Evolutionary conservation across 2,113 vertebrate genomes (phyloP).

Genomic region (zebrafish (Danio rerio)): DNA sequence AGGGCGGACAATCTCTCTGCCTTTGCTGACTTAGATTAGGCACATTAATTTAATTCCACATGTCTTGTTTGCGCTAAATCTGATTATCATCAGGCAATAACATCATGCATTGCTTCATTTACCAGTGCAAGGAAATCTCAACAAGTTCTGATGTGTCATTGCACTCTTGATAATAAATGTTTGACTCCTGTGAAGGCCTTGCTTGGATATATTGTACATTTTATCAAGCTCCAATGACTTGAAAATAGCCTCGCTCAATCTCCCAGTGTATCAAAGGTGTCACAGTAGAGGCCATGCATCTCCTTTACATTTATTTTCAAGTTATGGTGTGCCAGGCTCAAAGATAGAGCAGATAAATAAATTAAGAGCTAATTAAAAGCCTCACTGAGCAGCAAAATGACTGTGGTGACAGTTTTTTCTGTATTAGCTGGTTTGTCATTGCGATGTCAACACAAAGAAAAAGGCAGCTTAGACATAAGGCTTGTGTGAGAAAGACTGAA

Average conservation of each 20-base stretch:
- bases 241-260: slow-evolving; percentile 5
- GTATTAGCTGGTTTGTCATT: slow-evolving; percentile 11
- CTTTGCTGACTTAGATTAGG: slow-evolving; percentile 48
- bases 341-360: not conserved
- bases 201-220: not conserved
- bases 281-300: not conserved
- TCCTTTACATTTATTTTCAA: not conserved
- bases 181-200: slow-evolving; percentile 17
- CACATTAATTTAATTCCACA: slow-evolving; percentile 56
- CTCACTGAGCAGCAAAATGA: slow-evolving; percentile 14
- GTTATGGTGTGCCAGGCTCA: not conserved
- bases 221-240: not conserved
- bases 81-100: slow-evolving; percentile 48
- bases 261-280: not conserved
- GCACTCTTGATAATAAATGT: not conserved
- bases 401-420: not conserved
- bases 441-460: slow-evolving; percentile 21
- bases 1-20: not conserved
- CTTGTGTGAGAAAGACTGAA: slow-evolving; percentile 5
- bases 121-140: slow-evolving; percentile 27
- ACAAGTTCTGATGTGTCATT: slow-evolving; percentile 19
- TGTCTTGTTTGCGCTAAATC: slow-evolving; percentile 55
- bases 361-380: slow-evolving; percentile 14
- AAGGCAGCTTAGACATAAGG: slow-evolving; percentile 6
- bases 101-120: slow-evolving; percentile 23